Evolutionary conservation across 2,888 invertebrate genomes (phyloP).

Genomic region (Kryphioiulus occultus): DNA sequence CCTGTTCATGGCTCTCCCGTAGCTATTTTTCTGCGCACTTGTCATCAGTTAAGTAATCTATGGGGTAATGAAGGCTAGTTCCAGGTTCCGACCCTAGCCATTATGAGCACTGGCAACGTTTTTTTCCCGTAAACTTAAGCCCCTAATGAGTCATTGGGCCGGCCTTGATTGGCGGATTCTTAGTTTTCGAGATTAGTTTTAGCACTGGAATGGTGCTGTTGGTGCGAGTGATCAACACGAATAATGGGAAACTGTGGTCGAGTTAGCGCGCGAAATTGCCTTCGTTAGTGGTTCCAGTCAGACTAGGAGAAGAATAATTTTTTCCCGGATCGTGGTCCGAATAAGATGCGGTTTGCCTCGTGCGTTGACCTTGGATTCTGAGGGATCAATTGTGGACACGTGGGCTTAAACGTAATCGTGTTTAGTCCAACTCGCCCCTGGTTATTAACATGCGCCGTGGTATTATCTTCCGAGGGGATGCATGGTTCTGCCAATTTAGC

Average conservation of each 20-base stretch:
- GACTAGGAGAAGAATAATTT: slow-evolving; percentile 20
- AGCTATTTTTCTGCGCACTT: neutral
- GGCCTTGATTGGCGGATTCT: slow-evolving; percentile 35
- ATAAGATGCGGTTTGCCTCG: neutral
- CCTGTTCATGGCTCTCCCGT: too few relatives aligned
- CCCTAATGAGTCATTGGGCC: slow-evolving; percentile 15
- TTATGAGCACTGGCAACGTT: slow-evolving; percentile 3
- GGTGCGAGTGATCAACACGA: slow-evolving; percentile 30
- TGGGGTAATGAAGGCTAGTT: slow-evolving; percentile 22
- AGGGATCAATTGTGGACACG: neutral
- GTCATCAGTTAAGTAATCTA: slow-evolving; percentile 31
- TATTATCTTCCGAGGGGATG: neutral
- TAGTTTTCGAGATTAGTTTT: slow-evolving; percentile 30
- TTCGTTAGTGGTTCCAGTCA: slow-evolving; percentile 31
- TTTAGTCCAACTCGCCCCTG: neutral
- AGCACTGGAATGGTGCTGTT: slow-evolving; percentile 31
- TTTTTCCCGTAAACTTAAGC: slow-evolving; percentile 29
- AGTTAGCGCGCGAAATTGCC: slow-evolving; percentile 29
- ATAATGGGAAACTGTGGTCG: slow-evolving; percentile 35
- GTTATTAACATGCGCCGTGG: neutral
- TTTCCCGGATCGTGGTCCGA: slow-evolving; percentile 31
- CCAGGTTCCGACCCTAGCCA: slow-evolving; percentile 24
- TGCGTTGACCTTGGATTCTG: slow-evolving; percentile 8
- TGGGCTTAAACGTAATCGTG: neutral
- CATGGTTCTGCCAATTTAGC: neutral